Conservation (phyloP, 2,888 invertebrate species). For the Trisateles emortualis region DNA sequence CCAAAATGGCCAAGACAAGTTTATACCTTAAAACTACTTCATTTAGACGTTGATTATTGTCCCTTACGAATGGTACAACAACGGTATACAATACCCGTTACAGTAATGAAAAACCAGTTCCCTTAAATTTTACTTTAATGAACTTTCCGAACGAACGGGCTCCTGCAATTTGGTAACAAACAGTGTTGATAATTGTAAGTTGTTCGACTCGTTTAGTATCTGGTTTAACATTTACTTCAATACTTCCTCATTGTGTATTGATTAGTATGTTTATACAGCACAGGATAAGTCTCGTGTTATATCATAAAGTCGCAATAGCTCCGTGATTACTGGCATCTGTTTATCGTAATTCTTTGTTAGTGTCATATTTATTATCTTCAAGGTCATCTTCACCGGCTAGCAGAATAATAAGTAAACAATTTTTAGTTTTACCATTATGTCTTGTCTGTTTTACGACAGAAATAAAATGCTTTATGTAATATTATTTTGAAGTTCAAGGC, state of each 20-base stretch:
- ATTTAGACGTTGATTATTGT: constrained; percentile 42
- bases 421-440: constrained; percentile 20
- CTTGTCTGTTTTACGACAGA: constrained; percentile 24
- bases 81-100: constrained; percentile 45
- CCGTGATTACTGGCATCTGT: constrained; percentile 10
- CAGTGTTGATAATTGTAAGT: constrained; percentile 10
- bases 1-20: constrained; percentile 55
- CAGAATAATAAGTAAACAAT: constrained; percentile 15
- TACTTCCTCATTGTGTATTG: constrained; percentile 28
- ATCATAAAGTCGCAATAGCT: constrained; percentile 21
- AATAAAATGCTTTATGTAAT: constrained; percentile 30
- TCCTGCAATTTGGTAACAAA: constrained; percentile 21
- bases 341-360: constrained; percentile 18
- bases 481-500: constrained; percentile 14
- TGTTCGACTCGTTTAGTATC: constrained; percentile 9
- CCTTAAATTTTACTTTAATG: constrained; percentile 34
- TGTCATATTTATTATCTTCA: constrained; percentile 23
- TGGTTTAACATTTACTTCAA: constrained; percentile 28
- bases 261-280: constrained; percentile 21
- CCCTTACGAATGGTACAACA: constrained; percentile 26
- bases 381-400: constrained; percentile 27
- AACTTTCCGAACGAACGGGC: too few relatives aligned
- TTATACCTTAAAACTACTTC: constrained; percentile 47
- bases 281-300: constrained; percentile 14
- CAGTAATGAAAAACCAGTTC: constrained; percentile 38